These are phyloP conservation scores for Siphamia tubifer DNA, from an alignment of 2,113 vertebrate genomes.

Conservation along the genomic window DNA sequence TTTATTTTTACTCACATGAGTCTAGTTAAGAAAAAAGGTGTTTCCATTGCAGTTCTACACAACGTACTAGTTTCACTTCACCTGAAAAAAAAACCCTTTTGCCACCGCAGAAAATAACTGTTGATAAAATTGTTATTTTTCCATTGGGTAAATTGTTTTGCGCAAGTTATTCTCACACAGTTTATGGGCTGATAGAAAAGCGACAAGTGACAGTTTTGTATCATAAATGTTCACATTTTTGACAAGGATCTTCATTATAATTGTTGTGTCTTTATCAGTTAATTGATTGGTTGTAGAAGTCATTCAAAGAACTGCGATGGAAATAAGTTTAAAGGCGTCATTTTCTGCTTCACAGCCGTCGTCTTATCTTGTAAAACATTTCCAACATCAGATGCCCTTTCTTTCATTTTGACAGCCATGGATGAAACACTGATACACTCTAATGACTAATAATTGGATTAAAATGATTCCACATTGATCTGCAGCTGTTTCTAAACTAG, in stretches of 20 bases:
- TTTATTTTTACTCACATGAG: no score
- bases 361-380: slow-evolving; percentile 24
- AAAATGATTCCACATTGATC: slow-evolving; percentile 38
- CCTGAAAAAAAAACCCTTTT: no score
- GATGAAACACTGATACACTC: slow-evolving; percentile 30
- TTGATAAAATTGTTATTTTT: no score
- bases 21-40: no score
- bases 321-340: slow-evolving; percentile 16
- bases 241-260: slow-evolving; percentile 2
- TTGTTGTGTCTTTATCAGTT: slow-evolving; percentile 24
- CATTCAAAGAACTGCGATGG: not conserved
- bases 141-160: no score
- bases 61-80: no score
- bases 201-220: not conserved
- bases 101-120: no score
- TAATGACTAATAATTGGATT: slow-evolving; percentile 49
- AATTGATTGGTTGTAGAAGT: slow-evolving; percentile 24
- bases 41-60: no score
- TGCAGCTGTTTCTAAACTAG: not conserved
- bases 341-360: not conserved
- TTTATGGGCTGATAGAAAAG: no score
- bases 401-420: slow-evolving; percentile 3
- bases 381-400: slow-evolving; percentile 12
- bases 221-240: not conserved
- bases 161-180: no score